Base-by-base conservation (phyloP, 2,113 vertebrate species). In the Nyctibius bracteatus region DNA sequence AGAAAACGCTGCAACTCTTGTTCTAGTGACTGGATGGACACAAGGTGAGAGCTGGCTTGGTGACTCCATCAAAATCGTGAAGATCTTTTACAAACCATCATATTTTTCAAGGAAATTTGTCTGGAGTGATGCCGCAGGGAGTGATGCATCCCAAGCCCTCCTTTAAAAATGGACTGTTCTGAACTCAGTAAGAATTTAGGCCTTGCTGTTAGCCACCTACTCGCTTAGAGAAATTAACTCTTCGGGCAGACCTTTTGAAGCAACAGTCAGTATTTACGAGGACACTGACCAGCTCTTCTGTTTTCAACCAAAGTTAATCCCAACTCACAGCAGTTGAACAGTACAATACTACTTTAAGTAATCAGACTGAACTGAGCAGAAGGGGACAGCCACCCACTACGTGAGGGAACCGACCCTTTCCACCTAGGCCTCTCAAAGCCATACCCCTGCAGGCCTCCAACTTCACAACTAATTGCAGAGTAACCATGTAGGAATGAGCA, bases 61-160 rank as follows among this genome's bases (percentile, higher is more conserved):
- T 0, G 7, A 37, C 5, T 28, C 5, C 66, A n/a, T 14, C 35
- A 33, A 10, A 51, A 37, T 4, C 5, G 0, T 7, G 5, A 41
- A 49, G 9, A 12, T n/a, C 46, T 31, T 62, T 35, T 12, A 62
- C 10, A 44, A 66, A 6, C 30, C 27, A 14, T 41, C 37, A 57
- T 31, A 21, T 10, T 39, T 47, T 9, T 24, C 16, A 49, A 25
- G 55, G 46, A 33, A 49, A 37, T 77, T 6, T 58, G 30, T 14
- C 57, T 47, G 55, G 72, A 84, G 65, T n/a, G n/a, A n/a, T n/a
- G 44, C 17, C 3, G 2, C 5, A 4, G n/a, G 46, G 25, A 49
- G 35, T 1, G 8, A 58, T 4, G 9, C 18, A 25, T 5, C 66
- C 25, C 44, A 55, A 80, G 39, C 7, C 6, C 24, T 54, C 35